Evolutionary conservation across 2,888 invertebrate species (phyloP).

Genomic region (Tyria jacobaeae): DNA sequence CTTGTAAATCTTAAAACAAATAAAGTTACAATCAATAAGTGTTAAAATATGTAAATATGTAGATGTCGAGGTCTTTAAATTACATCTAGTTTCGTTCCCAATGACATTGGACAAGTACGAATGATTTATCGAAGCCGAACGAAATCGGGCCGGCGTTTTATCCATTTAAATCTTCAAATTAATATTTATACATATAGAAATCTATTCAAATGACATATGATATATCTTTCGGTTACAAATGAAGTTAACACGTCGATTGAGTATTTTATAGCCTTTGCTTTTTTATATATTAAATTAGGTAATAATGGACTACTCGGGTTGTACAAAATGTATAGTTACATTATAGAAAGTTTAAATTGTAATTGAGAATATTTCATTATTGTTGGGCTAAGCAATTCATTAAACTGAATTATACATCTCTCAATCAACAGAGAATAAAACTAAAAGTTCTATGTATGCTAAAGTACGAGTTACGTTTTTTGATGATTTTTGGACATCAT

Average conservation of each 20-base stretch:
- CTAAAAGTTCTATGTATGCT: no score
- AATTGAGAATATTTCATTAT: no score
- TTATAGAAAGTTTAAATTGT: no score
- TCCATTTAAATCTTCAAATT: conserved; percentile 54
- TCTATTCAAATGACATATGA: conserved; percentile 56
- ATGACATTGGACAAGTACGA: conserved; percentile 47
- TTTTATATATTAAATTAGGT: no score
- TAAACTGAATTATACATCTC: no score
- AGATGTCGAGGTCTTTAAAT: conserved; percentile 58
- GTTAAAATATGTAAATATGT: conserved; percentile 66
- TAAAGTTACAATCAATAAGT: conserved; percentile 63
- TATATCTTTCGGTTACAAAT: conserved; percentile 56
- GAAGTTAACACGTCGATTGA: conserved; percentile 45
- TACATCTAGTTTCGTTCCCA: conserved; percentile 43
- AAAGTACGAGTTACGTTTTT: no score
- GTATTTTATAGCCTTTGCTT: conserved; percentile 18
- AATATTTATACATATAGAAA: conserved; percentile 65
- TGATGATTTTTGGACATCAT: no score
- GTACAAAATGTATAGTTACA: no score
- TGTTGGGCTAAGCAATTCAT: no score
- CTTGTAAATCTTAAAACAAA: conserved; percentile 59
- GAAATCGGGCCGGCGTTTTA: conserved; percentile 48
- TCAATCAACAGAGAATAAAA: no score
- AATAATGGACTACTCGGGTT: background rate
- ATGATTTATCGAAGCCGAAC: conserved; percentile 54